Conservation (phyloP, 2,888 invertebrate genomes). For the Tuberolachnus salignus region DNA sequence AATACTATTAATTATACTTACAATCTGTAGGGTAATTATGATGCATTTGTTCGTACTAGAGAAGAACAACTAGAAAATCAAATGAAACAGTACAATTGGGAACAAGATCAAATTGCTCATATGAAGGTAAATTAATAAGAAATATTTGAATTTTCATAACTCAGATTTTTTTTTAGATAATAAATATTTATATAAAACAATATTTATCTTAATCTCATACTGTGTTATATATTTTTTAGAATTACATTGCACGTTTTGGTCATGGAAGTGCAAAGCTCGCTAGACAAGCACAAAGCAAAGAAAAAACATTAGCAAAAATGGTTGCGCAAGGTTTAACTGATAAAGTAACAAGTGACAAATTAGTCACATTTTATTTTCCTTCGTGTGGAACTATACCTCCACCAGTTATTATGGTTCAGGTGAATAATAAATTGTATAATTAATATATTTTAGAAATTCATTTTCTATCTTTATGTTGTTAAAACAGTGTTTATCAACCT, state of each 20-base stretch:
- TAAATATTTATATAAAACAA: too few species aligned
- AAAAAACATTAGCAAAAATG: constrained; percentile 99
- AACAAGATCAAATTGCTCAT: constrained; percentile 97
- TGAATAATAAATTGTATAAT: too few species aligned
- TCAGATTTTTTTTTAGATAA: background rate
- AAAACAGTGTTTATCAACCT: too few species aligned
- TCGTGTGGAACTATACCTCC: constrained; percentile 95
- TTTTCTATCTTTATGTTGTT: too few species aligned
- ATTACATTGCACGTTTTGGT: constrained; percentile 98
- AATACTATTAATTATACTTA: background rate
- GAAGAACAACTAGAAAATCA: constrained; percentile 96
- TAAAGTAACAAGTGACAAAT: constrained; percentile 89
- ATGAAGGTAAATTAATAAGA: constrained; percentile 80
- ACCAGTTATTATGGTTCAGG: constrained; percentile 98
- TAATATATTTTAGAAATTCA: constrained; percentile 56
- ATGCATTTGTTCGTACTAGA: constrained; percentile 91
- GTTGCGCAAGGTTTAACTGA: constrained; percentile 97
- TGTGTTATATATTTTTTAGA: constrained; percentile 66
- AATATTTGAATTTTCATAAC: background rate
- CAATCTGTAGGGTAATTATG: constrained; percentile 81
- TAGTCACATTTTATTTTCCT: constrained; percentile 93
- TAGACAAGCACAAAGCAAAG: constrained; percentile 98
- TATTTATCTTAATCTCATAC: too few species aligned
- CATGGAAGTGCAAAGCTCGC: constrained; percentile 99
- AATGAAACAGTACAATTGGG: constrained; percentile 99